Base-by-base conservation (phyloP, 2,113 vertebrate species). In the Epinephelus fuscoguttatus region DNA sequence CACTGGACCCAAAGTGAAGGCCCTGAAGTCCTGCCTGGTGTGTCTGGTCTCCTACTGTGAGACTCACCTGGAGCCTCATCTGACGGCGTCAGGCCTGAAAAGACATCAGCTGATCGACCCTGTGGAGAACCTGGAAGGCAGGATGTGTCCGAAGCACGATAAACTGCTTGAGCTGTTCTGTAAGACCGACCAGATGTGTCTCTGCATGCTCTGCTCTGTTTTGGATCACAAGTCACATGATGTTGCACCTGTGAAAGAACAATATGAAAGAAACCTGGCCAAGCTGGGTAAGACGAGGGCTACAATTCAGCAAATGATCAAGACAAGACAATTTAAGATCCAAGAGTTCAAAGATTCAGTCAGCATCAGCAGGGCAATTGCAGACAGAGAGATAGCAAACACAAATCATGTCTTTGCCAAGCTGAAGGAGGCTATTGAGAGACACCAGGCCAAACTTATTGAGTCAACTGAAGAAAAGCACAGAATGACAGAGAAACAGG, bases 91-190 rank as follows among this genome's bases (percentile, higher is more conserved):
- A 27, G 15, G 23, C 9, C 64, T 67, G 64, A 27, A 18, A 27
- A 67, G 10, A 19, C 64, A 67, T 30, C 64, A 67, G 42, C 42
- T 42, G 42, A 42, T 67, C 2, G 1, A 67, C 42, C 64, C 64
- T 6, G 45, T 21, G 47, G 12, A 13, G 25, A 12, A 33, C 2
- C 66, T 52, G 18, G 11, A 11, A 42, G 42, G 11, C 8, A 42
- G 42, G 8, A 42, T 37, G 11, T 11, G 42, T 42, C 11, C 3
- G 11, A 53, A 69, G 27, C 49, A 37, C 19, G 1, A 53, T 4
- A 70, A 70, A 70, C 67, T 1, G 2, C 49, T 70, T 27, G 67
- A 53, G 27, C 27, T 70, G 49, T 69, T 53, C 27, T 69, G 67
- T 42, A 42, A 11, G 10, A 11, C 42, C 42, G 9, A 42, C 42